A percentile compares a stretch with the other conserved stretches of the same genome.
phyloP scores from a whole-genome alignment of 2,113 vertebrate species.

The Microtus montanus region DNA sequence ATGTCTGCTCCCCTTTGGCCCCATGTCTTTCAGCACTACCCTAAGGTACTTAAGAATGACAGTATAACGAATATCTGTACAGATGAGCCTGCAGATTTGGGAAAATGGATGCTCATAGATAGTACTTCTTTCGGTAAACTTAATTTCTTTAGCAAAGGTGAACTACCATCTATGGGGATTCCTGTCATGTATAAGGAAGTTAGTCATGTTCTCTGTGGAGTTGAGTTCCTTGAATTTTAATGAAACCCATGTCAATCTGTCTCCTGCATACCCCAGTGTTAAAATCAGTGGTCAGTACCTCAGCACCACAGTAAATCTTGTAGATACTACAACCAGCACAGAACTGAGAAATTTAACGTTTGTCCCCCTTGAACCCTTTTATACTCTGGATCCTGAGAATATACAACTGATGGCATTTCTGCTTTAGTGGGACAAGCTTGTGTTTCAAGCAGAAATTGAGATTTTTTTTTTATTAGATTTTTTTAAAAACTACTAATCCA shows the following conservation, averaged over 20 bases:
- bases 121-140: conserved; percentile 86
- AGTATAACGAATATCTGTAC: conserved; percentile 90
- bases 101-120: conserved; percentile 87
- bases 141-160: conserved; percentile 88
- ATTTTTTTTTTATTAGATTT: neutral
- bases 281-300: conserved; percentile 86
- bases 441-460: conserved; percentile 9
- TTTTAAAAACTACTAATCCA: no score
- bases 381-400: neutral
- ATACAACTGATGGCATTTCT: conserved; percentile 31
- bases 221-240: conserved; percentile 88
- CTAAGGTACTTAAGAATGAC: conserved; percentile 89
- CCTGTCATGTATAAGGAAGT: conserved; percentile 88
- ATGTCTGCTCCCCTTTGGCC: conserved; percentile 81
- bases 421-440: conserved; percentile 23
- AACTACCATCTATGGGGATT: conserved; percentile 86
- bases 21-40: conserved; percentile 87
- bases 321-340: conserved; percentile 79
- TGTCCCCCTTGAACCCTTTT: neutral
- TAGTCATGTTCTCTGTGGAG: conserved; percentile 85
- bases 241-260: conserved; percentile 86
- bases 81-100: conserved; percentile 88
- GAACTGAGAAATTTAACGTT: conserved; percentile 70
- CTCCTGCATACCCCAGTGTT: conserved; percentile 79
- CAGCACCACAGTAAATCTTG: conserved; percentile 84